These are phyloP conservation scores for Tenthredo livida DNA, from an alignment of 2,888 invertebrate genomes.

Conservation along the genomic window DNA sequence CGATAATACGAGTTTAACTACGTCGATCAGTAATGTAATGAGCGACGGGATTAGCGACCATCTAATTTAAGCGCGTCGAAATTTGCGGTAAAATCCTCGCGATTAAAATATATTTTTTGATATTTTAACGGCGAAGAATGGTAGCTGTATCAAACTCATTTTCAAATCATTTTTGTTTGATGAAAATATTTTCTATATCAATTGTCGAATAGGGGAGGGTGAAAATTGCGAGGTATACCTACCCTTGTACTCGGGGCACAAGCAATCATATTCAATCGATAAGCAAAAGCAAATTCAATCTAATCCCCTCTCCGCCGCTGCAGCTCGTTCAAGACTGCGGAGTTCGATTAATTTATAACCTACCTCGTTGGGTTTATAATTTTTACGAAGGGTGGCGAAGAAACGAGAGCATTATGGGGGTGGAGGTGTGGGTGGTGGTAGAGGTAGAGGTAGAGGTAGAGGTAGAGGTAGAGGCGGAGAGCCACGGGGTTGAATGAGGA, in stretches of 20 bases:
- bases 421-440: not conserved
- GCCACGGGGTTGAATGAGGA: conserved; percentile 2
- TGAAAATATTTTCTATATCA: not conserved
- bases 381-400: conserved; percentile 46
- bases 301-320: not conserved
- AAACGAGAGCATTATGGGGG: conserved; percentile 17
- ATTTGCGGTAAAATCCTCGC: not conserved
- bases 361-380: conserved; percentile 23
- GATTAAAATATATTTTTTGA: not conserved
- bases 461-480: not conserved
- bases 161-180: too few species aligned
- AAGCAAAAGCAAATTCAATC: conserved; percentile 26
- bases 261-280: conserved; percentile 14
- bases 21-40: not conserved
- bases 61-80: not conserved
- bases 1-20: conserved; percentile 7
- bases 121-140: too few species aligned
- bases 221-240: not conserved
- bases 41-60: not conserved
- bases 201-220: not conserved
- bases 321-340: not conserved
- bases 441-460: not conserved
- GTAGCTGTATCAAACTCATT: too few species aligned
- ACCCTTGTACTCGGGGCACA: not conserved
- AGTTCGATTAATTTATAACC: conserved; percentile 26